A percentile compares a stretch with the other conserved stretches of the same genome.
phyloP scores from a whole-genome alignment of 2,113 vertebrate species.

The Oncorhynchus clarkii region DNA sequence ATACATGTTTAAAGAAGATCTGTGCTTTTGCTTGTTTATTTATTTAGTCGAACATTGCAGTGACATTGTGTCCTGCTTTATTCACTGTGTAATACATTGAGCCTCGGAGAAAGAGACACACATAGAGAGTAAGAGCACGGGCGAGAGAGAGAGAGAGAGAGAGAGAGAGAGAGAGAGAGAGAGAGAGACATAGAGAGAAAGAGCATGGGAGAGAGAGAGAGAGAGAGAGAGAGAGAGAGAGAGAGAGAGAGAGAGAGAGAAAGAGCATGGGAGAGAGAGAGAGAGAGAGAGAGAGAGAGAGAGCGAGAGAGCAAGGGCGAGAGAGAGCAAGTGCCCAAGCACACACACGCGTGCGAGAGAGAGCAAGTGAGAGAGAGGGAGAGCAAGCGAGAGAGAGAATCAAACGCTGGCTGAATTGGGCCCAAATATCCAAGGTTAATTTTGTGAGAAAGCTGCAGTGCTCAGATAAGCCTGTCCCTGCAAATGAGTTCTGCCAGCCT shows the following conservation, averaged over 20 bases:
- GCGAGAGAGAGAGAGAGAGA: neutral
- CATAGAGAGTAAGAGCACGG: neutral
- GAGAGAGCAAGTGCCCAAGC: neutral
- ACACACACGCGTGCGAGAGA: neutral
- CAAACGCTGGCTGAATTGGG: conserved; percentile 98
- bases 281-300: neutral
- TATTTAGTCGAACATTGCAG: conserved; percentile 70
- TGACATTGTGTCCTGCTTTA: conserved; percentile 81
- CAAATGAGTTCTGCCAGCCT: conserved; percentile 99
- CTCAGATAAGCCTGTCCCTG: conserved; percentile 98
- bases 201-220: neutral
- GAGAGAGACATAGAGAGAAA: neutral
- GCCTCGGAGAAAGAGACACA: neutral
- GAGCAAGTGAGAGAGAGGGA: neutral
- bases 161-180: conserved; percentile 2
- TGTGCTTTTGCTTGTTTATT: conserved; percentile 54
- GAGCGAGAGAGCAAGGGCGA: neutral
- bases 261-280: neutral
- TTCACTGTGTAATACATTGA: conserved; percentile 73
- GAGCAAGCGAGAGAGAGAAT: conserved; percentile 74
- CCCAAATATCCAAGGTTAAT: conserved; percentile 99
- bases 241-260: conserved; percentile 4
- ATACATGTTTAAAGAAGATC: neutral
- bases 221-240: conserved; percentile 1
- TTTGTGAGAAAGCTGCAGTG: conserved; percentile 99